Evolutionary conservation across 1,140 invertebrate genomes (phyloP), one percentile per base, ranked within the genome.

Genomic region (Eurosta solidaginis): DNA sequence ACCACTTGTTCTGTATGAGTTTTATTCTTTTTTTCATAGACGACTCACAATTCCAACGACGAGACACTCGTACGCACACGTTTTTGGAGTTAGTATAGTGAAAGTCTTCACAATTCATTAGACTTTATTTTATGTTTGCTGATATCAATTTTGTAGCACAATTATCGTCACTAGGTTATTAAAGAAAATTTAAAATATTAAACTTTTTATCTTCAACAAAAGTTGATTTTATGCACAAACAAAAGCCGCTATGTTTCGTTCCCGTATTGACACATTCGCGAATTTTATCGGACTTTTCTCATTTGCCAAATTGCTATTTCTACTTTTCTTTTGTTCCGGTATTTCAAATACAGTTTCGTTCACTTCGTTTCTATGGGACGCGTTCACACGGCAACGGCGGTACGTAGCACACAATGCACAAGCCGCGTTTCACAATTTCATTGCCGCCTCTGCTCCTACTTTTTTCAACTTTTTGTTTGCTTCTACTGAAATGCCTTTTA

Each of bases 1-100:
- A 68, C 59, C 59, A 68, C 59, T 40, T 68, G 59, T 68, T 68
- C 59, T 68, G 59, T n/a, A n/a, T n/a, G n/a, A n/a, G n/a, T n/a
- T n/a, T n/a, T n/a, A n/a, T 10, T 68, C 14, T 29, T 68, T 40
- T 68, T 36, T 40, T 63, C 40, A 40, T 59, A 59, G 14, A 59
- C 45, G 27, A 59, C 54, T n/a, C 54, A 29, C 27, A 59, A 59
- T 29, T 36, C 14, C 7, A 36, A 0, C 54, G 5, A n/a, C 12
- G 22, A 33, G n/a, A 33, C 25, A n/a, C 9, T 33, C 45, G 10
- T 36, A 40, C 33, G 33, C 33, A 22, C 59, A 68, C 20, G 40
- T 68, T 9, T 40, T 22, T n/a, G 33, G 25, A n/a, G n/a, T n/a
- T n/a, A n/a, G n/a, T n/a, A 22, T 68, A 40, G 20, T 6, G 14